Conservation (phyloP, 2,888 invertebrate species). For the Orthosia incerta region DNA sequence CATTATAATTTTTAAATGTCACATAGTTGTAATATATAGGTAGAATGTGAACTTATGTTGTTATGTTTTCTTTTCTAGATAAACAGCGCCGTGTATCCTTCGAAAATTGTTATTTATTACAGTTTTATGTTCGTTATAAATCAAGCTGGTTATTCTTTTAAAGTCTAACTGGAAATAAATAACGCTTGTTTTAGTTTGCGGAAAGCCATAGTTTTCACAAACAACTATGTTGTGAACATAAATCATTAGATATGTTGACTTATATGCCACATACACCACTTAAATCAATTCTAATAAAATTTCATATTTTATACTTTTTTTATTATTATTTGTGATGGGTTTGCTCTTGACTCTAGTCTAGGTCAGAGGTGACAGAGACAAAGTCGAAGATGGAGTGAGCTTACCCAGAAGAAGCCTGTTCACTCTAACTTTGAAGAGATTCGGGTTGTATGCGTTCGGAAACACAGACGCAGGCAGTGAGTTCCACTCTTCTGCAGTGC, state of each 20-base stretch:
- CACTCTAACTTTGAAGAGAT: no score
- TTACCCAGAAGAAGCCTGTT: no score
- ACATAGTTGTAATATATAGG: constrained; percentile 28
- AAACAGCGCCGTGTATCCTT: constrained; percentile 15
- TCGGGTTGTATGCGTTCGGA: no score
- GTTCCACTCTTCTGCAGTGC: no score
- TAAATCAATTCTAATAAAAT: no score
- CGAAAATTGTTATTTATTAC: constrained; percentile 33
- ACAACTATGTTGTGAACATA: not conserved
- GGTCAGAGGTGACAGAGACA: no score
- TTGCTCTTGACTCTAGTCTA: no score
- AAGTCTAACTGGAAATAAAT: not conserved
- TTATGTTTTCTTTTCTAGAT: constrained; percentile 35
- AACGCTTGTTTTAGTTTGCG: not conserved
- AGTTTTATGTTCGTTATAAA: constrained; percentile 19
- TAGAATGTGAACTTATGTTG: constrained; percentile 4
- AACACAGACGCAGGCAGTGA: no score
- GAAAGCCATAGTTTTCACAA: not conserved
- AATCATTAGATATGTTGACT: not conserved
- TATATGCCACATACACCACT: not conserved
- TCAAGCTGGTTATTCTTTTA: not conserved
- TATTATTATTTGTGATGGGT: no score
- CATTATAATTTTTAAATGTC: constrained; percentile 47
- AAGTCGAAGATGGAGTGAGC: no score
- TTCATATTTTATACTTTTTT: no score